Evolutionary conservation across 2,797 vertebrate genomes (phyloP).

Genomic region (Ceryle rudis): DNA sequence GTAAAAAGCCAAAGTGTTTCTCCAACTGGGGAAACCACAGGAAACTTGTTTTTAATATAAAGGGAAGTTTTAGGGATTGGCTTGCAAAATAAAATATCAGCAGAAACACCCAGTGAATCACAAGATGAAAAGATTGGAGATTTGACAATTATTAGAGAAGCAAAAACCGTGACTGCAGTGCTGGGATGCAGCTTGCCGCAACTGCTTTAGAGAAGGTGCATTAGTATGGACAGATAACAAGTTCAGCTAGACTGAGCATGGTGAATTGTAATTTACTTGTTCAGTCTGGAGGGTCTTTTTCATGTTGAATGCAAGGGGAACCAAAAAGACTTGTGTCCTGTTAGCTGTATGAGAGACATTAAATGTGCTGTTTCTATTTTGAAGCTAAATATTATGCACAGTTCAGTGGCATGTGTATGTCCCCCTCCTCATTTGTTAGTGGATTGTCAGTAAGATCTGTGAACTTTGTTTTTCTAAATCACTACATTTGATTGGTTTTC

Average conservation of each 20-base stretch:
- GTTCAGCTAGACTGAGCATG: not conserved
- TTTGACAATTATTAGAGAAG: not conserved
- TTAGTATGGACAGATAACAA: not conserved
- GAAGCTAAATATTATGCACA: not conserved
- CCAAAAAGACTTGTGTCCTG: not conserved
- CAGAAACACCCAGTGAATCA: not conserved
- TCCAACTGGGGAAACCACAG: not conserved
- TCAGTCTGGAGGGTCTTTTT: not conserved
- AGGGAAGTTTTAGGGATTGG: not conserved
- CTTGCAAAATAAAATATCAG: not conserved
- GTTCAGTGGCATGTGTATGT: not conserved
- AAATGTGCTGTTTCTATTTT: not conserved
- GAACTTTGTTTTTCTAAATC: not conserved
- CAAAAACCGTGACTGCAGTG: accelerated
- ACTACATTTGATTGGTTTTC: not conserved
- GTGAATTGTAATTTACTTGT: not conserved
- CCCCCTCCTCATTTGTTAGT: not conserved
- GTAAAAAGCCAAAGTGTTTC: not conserved
- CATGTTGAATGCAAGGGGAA: not conserved
- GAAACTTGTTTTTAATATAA: not conserved
- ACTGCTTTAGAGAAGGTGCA: not conserved
- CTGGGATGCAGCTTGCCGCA: not conserved
- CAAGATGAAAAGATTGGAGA: not conserved
- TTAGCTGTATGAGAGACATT: not conserved
- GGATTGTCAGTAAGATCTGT: not conserved